Base-by-base conservation (phyloP, 2,888 invertebrate genomes). In the Nowickia ferox region DNA sequence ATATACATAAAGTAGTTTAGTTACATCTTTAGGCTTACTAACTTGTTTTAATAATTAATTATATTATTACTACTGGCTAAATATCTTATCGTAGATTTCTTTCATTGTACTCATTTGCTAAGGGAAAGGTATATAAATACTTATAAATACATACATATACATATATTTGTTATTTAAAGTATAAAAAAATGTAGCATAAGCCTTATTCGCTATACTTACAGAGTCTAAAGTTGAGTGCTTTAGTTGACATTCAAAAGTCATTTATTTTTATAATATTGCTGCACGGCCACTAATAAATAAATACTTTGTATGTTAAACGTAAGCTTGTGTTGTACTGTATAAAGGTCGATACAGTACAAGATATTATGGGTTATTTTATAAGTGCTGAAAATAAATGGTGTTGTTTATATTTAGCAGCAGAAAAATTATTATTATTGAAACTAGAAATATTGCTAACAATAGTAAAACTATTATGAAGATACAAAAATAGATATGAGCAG, bases 11-110 rank as follows among this genome's bases (percentile, higher is more conserved):
- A 57, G 80, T 80, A 74, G 57, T 66, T 66, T 79, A 68, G 40
- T 77, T 68, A 42, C 40, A 77, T 68, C 30, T 68, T 17, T 74
- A 74, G 74, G 51, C 66, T 51, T 81, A 75, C 81, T 81, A 81
- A 81, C 68, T 69, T 30, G 30, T 61, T 40, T 57, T 66, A 53
- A 53, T 66, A 13, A 57, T 53, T 46, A 55, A 22, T 46, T 65
- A 38, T 53, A 42, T 42, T 69, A 61, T 71, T 65, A 42, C n/a
- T 46, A 46, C 44, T 59, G 30, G 44, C 44, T 63, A 53, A 38
- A 53, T 13, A 53, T 48, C 9, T 40, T 44, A n/a, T n/a, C 40
- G 72, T 75, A 75, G 68, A 66, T 53, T 63, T 44, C 3, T 57
- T 46, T 46, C 11, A 57, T 57, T 66, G 38, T 59, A 65, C n/a